Percentiles rank a stretch among this genome's conserved stretches.
Evolutionary conservation across 1,140 invertebrate species (phyloP).

Genomic region (Gonatopus flavifemur): DNA sequence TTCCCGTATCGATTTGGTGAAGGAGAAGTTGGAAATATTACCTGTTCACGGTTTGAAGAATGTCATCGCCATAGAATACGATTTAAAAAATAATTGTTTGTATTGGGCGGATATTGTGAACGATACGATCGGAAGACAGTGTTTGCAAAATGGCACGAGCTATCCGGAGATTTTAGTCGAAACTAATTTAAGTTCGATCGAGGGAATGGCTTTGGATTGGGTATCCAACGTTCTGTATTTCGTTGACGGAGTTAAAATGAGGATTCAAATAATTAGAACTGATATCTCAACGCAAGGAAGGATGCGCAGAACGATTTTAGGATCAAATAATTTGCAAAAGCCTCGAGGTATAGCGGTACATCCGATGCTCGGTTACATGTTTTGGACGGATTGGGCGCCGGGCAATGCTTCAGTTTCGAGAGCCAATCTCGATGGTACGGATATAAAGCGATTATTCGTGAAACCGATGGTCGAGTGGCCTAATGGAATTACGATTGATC

Average conservation of each 20-base stretch:
- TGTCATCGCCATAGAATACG: conserved; percentile 87
- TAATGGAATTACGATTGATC: conserved; percentile 83
- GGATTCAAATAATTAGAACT: conserved; percentile 78
- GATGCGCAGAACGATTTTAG: conserved; percentile 77
- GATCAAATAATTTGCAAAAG: conserved; percentile 71
- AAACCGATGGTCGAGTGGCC: conserved; percentile 77
- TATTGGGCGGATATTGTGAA: conserved; percentile 86
- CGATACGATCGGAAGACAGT: conserved; percentile 78
- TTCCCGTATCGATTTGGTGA: conserved; percentile 69
- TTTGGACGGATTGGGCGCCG: conserved; percentile 92
- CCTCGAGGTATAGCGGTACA: conserved; percentile 88
- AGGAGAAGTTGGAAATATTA: conserved; percentile 63
- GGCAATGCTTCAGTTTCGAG: conserved; percentile 76
- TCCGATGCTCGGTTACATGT: conserved; percentile 80
- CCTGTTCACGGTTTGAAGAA: conserved; percentile 74
- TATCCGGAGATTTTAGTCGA: conserved; percentile 72
- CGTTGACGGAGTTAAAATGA: conserved; percentile 77
- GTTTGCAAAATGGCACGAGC: conserved; percentile 68
- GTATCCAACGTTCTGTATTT: conserved; percentile 91
- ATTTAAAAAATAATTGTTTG: conserved; percentile 81
- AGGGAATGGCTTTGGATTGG: conserved; percentile 94
- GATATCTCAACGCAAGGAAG: conserved; percentile 68
- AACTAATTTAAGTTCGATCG: conserved; percentile 76
- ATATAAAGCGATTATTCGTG: conserved; percentile 70
- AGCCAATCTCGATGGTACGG: conserved; percentile 81